Evolutionary conservation across 1,140 invertebrate genomes (phyloP), one percentile per base, ranked within the genome.

Genomic region (Bombus balteatus): DNA sequence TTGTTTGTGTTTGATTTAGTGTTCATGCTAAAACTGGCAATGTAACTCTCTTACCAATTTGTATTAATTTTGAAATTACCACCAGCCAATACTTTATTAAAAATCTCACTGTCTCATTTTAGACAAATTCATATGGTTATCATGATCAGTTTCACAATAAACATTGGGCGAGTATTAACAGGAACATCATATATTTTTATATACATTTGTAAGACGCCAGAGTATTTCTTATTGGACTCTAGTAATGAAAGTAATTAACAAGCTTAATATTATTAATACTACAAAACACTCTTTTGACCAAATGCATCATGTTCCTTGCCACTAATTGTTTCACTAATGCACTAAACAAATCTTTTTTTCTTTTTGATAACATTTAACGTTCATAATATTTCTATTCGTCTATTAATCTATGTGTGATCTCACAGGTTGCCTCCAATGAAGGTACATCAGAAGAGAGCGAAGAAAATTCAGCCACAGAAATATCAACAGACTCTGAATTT

Each of bases 401-500:
- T 37, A 25, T 43, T 84, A 86, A 90, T 79, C 28, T 37, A 34
- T 72, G 2, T 66, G 28, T 79, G 25, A 53, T 79, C 85, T 22
- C 25, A 28, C 95, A 97, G 97, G 96, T 97, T 93, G 97, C 97
- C 84, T 89, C 97, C 28, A 97, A 96, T 79, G 96, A 96, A 75
- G 94, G 96, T 76, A 96, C 96, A 53, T 96, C 96, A 72, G 96
- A 97, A 43, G 95, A 96, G 65, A 96, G 96, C 68, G 96, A 83
- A 32, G 87, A 97, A 81, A 98, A 98, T 91, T 98, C 98, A 22
- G 98, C 98, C 4, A 98, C 98, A 2, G 98, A 98, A 96, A 98
- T 98, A 85, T 98, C 98, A 72, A 98, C 98, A 0, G 98, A 98
- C 93, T 98, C 98, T 9, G 98, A 98, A 94, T 98, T 98, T 91